Evolutionary conservation across 2,797 vertebrate genomes (phyloP).

Genomic region (Crenichthys baileyi): DNA sequence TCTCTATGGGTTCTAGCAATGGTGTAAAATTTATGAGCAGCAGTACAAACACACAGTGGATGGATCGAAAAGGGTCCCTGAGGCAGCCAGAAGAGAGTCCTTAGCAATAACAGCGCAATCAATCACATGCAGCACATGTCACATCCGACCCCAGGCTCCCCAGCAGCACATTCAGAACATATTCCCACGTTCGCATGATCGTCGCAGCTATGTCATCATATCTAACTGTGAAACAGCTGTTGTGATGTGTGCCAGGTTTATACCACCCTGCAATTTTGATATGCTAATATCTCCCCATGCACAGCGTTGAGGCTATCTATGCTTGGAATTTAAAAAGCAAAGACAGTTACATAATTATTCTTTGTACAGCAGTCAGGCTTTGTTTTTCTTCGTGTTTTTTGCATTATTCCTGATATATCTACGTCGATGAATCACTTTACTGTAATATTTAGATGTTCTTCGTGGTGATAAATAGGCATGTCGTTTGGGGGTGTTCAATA

Average conservation of each 20-base stretch:
- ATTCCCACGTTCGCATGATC: slow-evolving; percentile 67
- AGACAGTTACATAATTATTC: slow-evolving; percentile 32
- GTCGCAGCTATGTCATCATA: slow-evolving; percentile 56
- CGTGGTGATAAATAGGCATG: neutral
- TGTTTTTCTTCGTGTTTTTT: neutral
- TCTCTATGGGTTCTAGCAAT: slow-evolving; percentile 73
- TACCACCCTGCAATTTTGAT: slow-evolving; percentile 28
- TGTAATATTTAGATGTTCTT: neutral
- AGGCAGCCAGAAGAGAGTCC: slow-evolving; percentile 84
- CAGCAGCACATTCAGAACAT: slow-evolving; percentile 64
- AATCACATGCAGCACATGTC: slow-evolving; percentile 81
- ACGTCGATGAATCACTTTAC: neutral
- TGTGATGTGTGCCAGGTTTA: slow-evolving; percentile 34
- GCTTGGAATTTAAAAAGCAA: slow-evolving; percentile 23
- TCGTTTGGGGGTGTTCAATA: neutral
- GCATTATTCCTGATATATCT: neutral
- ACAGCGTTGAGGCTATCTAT: slow-evolving; percentile 3
- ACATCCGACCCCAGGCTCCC: slow-evolving; percentile 65
- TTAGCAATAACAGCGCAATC: slow-evolving; percentile 89
- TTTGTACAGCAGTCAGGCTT: slow-evolving; percentile 7
- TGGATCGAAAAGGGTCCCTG: slow-evolving; percentile 82
- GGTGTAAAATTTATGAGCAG: slow-evolving; percentile 83
- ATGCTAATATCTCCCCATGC: slow-evolving; percentile 36
- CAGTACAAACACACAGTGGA: slow-evolving; percentile 84
- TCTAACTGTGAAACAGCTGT: slow-evolving; percentile 36